Evolutionary conservation across 1,140 invertebrate species (phyloP), one percentile per base, ranked within the genome.

Genomic region (Drosophila takahashii): DNA sequence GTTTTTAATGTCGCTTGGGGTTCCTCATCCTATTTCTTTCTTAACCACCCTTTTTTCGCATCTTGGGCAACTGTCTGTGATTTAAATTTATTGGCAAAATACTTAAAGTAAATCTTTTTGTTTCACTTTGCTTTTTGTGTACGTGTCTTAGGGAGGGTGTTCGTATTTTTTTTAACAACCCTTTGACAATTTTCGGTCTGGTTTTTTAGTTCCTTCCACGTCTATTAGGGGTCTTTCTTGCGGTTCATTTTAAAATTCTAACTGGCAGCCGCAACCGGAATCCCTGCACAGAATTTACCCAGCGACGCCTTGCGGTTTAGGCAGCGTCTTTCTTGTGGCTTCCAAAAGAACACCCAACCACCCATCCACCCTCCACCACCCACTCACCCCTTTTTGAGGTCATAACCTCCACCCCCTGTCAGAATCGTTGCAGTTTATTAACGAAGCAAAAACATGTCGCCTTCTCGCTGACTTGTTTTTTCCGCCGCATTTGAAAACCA

Each of bases 31-130:
- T 9, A 7, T 45, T 50, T 22, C 22, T 56, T 56, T 73, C 39
- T 73, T 47, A 13, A 1, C 51, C 44, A 45, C 60, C 70, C 44
- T 53, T 57, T 48, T 34, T 32, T n/a, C 5, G 41, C 50, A 50
- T n/a, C 34, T n/a, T 10, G 9, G 27, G 36, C 44, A 36, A 69
- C 57, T 75, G 83, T 57, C 79, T 79, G 86, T 90, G 81, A 90
- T 90, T 90, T 90, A 90, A 90, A 90, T 90, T 90, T 90, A 90
- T 90, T 90, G 86, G 86, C 77, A 79, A 90, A 90, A 90, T 90
- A 81, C 81, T 90, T 90, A 77, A 90, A 90, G 79, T 86, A 84
- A 90, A 84, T 89, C 76, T 72, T 83, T 79, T 69, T 44, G 58
- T 54, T 60, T 60, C 75, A 54, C 44, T 54, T 53, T 58, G 37